phyloP scores from a whole-genome alignment of 2,888 invertebrate genomes.

The Epinotia nisella region DNA sequence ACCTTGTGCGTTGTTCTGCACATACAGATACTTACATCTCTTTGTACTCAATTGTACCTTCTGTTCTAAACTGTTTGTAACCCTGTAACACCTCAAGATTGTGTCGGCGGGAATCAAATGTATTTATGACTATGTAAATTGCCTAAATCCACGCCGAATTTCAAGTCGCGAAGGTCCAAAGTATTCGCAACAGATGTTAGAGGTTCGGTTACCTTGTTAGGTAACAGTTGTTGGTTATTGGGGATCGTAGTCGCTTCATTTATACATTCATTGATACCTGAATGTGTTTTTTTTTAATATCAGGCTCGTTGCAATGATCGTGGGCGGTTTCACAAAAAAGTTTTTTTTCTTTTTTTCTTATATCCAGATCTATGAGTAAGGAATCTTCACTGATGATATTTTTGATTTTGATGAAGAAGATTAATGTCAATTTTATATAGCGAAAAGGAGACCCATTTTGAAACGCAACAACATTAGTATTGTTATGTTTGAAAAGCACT shows the following conservation, averaged over 20 bases:
- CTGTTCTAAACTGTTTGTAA: conserved; percentile 35
- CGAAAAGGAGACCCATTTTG: too few relatives aligned
- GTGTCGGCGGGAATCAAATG: conserved; percentile 70
- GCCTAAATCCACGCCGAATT: conserved; percentile 67
- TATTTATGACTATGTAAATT: conserved; percentile 85
- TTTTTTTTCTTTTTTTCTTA: too few relatives aligned
- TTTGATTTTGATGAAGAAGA: too few relatives aligned
- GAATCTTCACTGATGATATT: too few relatives aligned
- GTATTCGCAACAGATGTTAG: conserved; percentile 63
- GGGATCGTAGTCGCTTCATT: conserved; percentile 23
- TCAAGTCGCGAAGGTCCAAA: conserved; percentile 62
- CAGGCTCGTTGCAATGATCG: not conserved
- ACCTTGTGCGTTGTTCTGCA: not conserved
- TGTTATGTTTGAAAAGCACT: too few relatives aligned
- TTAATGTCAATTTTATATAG: not conserved
- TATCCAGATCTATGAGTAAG: too few relatives aligned
- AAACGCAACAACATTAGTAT: too few relatives aligned
- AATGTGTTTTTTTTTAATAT: not conserved
- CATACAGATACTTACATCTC: not conserved
- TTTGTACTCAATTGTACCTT: not conserved
- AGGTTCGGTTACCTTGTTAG: conserved; percentile 21
- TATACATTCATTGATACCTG: not conserved
- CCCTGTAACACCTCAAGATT: conserved; percentile 58
- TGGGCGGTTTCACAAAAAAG: not conserved
- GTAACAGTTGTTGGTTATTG: conserved; percentile 22